Conservation (phyloP, 2,888 invertebrate genomes). For the Lordiphosa fenestrarum region DNA sequence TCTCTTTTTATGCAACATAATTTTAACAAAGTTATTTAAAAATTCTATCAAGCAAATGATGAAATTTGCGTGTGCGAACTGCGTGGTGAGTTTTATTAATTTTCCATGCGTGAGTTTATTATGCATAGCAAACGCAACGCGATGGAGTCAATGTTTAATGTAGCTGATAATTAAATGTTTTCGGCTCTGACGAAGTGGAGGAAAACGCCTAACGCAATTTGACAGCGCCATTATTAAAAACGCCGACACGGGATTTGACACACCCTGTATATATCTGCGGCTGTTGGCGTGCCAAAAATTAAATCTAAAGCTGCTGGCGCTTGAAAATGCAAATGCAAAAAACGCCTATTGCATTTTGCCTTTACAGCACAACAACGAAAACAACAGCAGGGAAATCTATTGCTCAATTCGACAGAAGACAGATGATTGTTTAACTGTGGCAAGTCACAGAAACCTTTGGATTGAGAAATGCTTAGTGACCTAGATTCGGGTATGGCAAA, state of each 20-base stretch:
- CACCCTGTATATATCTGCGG: constrained; percentile 1
- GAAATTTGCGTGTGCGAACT: constrained; percentile 47
- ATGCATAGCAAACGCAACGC: constrained; percentile 53
- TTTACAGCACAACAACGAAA: too few species aligned
- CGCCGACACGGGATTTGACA: constrained; percentile 26
- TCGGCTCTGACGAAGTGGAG: constrained; percentile 5
- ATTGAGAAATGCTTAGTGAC: constrained; percentile 5
- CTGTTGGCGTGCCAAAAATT: constrained; percentile 3
- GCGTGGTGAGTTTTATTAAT: constrained; percentile 63
- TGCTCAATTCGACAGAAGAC: constrained; percentile 20
- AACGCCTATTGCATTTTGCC: constrained; percentile 8
- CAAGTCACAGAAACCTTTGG: constrained; percentile 1
- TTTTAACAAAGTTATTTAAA: constrained; percentile 33
- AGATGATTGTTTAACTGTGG: constrained; percentile 1
- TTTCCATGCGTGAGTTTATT: constrained; percentile 63
- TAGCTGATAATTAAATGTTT: constrained; percentile 69
- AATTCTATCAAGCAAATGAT: constrained; percentile 65
- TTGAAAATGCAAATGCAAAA: constrained; percentile 10
- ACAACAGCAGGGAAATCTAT: constrained; percentile 11
- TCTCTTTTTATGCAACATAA: neutral
- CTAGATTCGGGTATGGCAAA: neutral
- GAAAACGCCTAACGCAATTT: constrained; percentile 56
- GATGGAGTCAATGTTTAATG: constrained; percentile 58
- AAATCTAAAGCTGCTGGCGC: constrained; percentile 7
- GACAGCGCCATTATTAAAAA: constrained; percentile 66